phyloP scores from a whole-genome alignment of 2,797 vertebrate genomes.

The Tragelaphus eurycerus region DNA sequence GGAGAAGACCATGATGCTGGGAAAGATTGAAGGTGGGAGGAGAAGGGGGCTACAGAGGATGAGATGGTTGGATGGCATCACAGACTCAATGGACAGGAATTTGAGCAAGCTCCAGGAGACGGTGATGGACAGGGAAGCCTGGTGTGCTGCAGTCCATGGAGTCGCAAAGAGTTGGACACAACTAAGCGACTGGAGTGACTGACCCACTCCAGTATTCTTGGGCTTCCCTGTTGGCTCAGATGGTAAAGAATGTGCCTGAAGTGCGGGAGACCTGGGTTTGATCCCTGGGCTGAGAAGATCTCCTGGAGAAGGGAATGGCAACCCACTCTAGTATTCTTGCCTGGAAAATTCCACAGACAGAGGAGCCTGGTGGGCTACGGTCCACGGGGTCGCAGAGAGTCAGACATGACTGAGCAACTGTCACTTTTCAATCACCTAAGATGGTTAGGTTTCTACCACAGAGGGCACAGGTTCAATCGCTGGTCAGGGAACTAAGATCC shows the following conservation, averaged over 20 bases:
- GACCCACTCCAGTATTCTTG: neutral
- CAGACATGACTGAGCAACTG: accelerated
- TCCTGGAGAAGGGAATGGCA: neutral
- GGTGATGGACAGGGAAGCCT: neutral
- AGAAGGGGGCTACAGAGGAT: accelerated
- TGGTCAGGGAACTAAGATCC: neutral
- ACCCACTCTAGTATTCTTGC: neutral
- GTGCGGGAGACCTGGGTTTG: accelerated
- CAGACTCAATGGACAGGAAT: neutral
- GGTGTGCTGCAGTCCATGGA: neutral
- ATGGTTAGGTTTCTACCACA: neutral
- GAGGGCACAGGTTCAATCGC: neutral
- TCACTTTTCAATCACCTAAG: neutral
- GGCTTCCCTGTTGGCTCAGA: neutral
- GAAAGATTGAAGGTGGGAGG: neutral
- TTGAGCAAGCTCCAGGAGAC: accelerated
- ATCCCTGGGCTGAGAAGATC: neutral
- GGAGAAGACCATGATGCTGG: neutral
- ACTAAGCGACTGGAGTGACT: neutral
- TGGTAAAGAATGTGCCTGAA: neutral
- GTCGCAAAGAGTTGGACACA: accelerated
- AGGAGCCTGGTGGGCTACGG: neutral
- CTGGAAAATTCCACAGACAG: neutral
- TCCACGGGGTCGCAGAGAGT: accelerated
- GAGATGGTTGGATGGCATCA: neutral